Conservation (phyloP, 2,113 vertebrate genomes). For the Laterallus jamaicensis region DNA sequence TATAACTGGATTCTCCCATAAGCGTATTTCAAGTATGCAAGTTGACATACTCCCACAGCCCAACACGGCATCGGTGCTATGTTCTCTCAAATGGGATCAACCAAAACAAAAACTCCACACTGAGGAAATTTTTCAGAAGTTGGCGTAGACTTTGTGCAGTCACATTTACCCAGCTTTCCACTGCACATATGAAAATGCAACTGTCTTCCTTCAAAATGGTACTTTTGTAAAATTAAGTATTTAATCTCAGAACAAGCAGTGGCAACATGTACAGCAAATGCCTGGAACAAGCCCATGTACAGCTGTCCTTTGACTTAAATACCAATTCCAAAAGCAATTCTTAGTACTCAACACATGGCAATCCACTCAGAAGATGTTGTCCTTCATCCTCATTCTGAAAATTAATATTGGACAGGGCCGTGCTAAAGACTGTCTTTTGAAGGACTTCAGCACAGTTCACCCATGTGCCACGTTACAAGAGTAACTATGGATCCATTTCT, state of each 20-base stretch:
- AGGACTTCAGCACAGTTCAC: neutral
- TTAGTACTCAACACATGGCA: neutral
- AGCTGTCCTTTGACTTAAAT: neutral
- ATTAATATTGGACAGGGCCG: neutral
- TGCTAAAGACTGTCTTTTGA: neutral
- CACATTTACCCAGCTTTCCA: neutral
- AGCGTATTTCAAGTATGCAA: neutral
- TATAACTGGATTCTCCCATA: neutral
- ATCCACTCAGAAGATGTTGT: neutral
- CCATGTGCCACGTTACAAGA: neutral
- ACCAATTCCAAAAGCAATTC: neutral
- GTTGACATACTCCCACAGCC: neutral
- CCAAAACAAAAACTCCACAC: neutral
- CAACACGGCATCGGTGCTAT: fast-evolving
- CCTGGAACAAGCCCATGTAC: neutral
- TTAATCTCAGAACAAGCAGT: neutral
- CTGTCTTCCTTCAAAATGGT: neutral
- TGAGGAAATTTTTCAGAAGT: neutral
- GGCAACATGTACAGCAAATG: neutral
- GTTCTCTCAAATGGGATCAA: neutral
- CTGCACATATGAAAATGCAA: neutral
- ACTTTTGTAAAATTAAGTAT: neutral
- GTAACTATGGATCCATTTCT: neutral
- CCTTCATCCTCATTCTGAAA: neutral
- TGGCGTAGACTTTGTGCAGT: neutral